Base-by-base conservation (phyloP, 2,888 invertebrate species). In the Romanomermis culicivorax region DNA sequence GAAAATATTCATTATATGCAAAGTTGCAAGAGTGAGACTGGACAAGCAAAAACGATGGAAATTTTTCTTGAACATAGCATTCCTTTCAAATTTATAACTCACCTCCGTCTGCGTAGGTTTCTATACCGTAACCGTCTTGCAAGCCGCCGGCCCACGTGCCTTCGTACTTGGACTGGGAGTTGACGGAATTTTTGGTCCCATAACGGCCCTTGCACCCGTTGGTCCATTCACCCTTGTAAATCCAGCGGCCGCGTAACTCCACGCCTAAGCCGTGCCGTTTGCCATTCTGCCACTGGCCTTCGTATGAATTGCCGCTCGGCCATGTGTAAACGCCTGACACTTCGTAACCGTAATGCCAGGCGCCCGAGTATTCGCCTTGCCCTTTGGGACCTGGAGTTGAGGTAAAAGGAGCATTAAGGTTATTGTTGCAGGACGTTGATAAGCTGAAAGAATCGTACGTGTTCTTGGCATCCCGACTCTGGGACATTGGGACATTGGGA, bases 21-120 rank as follows among this genome's bases (percentile, higher is more conserved):
- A n/a, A n/a, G n/a, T n/a, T n/a, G n/a, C n/a, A n/a, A n/a, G n/a
- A n/a, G n/a, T n/a, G n/a, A n/a, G n/a, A n/a, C n/a, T n/a, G n/a
- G n/a, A n/a, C n/a, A n/a, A n/a, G n/a, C n/a, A n/a, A n/a, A n/a
- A n/a, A n/a, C n/a, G n/a, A n/a, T n/a, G n/a, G n/a, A n/a, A n/a
- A n/a, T n/a, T n/a, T n/a, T n/a, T n/a, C n/a, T n/a, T n/a, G n/a
- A n/a, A n/a, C n/a, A n/a, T n/a, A n/a, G n/a, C n/a, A n/a, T n/a
- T n/a, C n/a, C n/a, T n/a, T n/a, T n/a, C n/a, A n/a, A n/a, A n/a
- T n/a, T n/a, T n/a, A n/a, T n/a, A 20, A 60, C 82, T 81, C 73
- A 91, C 93, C 93, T 72, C 89, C 88, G 74, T 95, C 93, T 56
- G 91, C 91, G 72, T 93, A 93, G 57, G 91, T 91, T 75, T 95